Base-by-base conservation (phyloP, 2,797 vertebrate genomes). In the Novumbra hubbsi region DNA sequence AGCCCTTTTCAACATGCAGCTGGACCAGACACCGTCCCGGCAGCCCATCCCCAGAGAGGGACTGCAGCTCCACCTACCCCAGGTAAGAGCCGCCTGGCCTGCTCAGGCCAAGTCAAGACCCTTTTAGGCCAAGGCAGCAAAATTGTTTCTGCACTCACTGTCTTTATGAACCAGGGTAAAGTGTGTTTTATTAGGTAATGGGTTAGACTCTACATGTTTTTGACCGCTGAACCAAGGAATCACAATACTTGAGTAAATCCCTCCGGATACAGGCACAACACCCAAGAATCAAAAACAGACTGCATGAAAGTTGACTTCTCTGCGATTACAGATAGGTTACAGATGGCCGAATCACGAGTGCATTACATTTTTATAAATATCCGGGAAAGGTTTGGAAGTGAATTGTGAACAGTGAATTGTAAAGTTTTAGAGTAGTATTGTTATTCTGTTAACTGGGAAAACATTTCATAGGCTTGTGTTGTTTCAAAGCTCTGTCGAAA, bases 31-130 rank as follows among this genome's bases (percentile, higher is more conserved):
- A 0, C 98, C 97, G 0, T 99, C 97, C 32, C 94, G 95, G 65
- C 98, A 99, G 89, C 98, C 98, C 76, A 96, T 99, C 82, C 97
- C 96, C 71, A 96, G 97, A 0, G 97, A 98, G 86, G 98, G 98
- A 48, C 92, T 99, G 19, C 98, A 99, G 87, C 89, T 99, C 3
- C 98, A 99, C 82, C 86, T 97, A 70, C 98, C 98, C 0, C 98
- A 99, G 96, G 98, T 99, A 93, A 94, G 17, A 8, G 15, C 24
- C 27, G 27, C 30, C 27, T 57, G 55, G 21, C 55, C 21, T 21
- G 21, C 16, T 64, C 62, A 28, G 28, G 28, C 62, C 15, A 28
- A 5, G 16, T 32, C 28, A 64, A 64, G 27, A 16, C 62, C 7
- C 62, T 32, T 64, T 14, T 17, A 64, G 27, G 62, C 28, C 62